Evolutionary conservation across 2,113 vertebrate species (phyloP).

Genomic region (Callithrix jacchus): DNA sequence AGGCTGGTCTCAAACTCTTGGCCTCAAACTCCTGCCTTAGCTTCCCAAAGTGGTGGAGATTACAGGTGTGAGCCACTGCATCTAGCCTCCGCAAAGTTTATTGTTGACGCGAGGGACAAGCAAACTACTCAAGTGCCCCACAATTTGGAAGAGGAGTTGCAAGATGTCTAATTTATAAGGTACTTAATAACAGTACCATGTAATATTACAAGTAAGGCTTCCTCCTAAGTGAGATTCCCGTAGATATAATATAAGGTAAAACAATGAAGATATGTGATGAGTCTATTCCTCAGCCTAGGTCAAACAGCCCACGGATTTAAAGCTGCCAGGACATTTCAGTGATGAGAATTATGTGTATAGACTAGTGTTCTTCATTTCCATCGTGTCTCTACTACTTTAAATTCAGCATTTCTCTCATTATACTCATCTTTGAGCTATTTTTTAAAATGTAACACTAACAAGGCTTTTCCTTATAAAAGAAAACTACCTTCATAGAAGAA

Average conservation of each 20-base stretch:
- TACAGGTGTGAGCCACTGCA: no score
- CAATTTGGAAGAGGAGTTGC: neutral
- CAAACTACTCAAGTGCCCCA: neutral
- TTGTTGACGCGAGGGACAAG: neutral
- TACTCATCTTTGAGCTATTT: conserved; percentile 4
- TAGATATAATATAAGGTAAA: neutral
- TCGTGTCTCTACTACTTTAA: neutral
- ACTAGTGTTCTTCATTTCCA: neutral
- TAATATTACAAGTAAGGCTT: conserved; percentile 6
- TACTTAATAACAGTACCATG: neutral
- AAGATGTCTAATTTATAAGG: neutral
- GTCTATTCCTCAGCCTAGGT: neutral
- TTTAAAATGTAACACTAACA: conserved; percentile 17
- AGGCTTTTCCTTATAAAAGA: conserved; percentile 24
- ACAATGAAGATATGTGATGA: neutral
- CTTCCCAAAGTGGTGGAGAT: no score
- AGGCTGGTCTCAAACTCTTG: no score
- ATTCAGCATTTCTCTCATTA: neutral
- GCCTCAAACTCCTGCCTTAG: no score
- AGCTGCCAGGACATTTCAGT: conserved; percentile 37
- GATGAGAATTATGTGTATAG: neutral
- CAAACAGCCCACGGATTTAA: neutral
- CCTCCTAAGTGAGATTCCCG: neutral
- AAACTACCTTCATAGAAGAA: conserved; percentile 21
- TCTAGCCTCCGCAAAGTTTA: neutral